Evolutionary conservation across 2,113 vertebrate genomes (phyloP).

Genomic region (Scomber scombrus): DNA sequence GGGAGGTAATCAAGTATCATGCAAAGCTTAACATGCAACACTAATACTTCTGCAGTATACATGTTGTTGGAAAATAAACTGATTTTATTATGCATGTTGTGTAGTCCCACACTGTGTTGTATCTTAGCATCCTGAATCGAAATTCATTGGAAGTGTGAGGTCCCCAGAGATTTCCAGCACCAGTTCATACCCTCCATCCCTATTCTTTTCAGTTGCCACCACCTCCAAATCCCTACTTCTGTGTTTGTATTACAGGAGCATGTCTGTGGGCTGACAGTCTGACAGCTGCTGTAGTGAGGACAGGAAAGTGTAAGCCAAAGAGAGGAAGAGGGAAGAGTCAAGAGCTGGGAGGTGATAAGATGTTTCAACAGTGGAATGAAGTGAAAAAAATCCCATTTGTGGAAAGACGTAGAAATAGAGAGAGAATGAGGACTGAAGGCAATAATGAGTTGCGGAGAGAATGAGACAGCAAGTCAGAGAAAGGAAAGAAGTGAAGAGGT

Average conservation of each 20-base stretch:
- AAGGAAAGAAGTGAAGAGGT: constrained; percentile 24
- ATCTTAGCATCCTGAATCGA: background rate
- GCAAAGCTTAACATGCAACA: background rate
- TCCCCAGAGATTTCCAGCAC: background rate
- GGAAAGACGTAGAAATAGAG: constrained; percentile 30
- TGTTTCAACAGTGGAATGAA: constrained; percentile 45
- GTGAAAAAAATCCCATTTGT: constrained; percentile 40
- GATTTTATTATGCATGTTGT: background rate
- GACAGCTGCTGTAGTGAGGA: constrained; percentile 32
- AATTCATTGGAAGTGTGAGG: constrained; percentile 1
- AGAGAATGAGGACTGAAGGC: constrained; percentile 20
- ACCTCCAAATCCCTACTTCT: background rate
- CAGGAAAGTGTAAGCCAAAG: constrained; percentile 20
- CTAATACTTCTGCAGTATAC: background rate
- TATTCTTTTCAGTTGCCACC: constrained; percentile 1
- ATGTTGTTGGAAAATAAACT: background rate
- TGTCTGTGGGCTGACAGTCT: constrained; percentile 53
- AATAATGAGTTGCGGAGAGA: constrained; percentile 56
- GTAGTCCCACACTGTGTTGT: too few species aligned
- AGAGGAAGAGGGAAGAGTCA: constrained; percentile 34
- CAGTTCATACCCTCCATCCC: constrained; percentile 5
- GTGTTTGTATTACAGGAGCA: constrained; percentile 49
- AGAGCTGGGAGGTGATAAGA: constrained; percentile 29
- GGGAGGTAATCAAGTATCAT: too few species aligned
- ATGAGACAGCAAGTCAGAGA: constrained; percentile 34